Percentiles rank a stretch among this genome's conserved stretches.
These are phyloP conservation scores for Holocentrus rufus DNA, from an alignment of 2,797 vertebrate species.

Conservation along the genomic window DNA sequence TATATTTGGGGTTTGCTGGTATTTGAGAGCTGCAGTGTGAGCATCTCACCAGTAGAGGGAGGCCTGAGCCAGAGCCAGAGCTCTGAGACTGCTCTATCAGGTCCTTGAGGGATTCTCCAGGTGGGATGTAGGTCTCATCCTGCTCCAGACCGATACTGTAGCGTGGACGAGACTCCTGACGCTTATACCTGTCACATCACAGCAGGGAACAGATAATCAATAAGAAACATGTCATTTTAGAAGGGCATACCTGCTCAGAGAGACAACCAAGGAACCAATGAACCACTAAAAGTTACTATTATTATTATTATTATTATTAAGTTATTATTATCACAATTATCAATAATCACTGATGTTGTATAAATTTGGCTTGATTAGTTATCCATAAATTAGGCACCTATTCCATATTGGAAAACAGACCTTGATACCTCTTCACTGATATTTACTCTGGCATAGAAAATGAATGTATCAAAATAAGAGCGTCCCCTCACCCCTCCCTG, in stretches of 20 bases:
- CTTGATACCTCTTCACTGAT: too few relatives aligned
- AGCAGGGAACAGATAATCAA: background rate
- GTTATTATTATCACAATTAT: background rate
- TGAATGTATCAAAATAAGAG: background rate
- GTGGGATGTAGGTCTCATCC: slow-evolving; percentile 92
- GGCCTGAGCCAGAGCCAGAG: slow-evolving; percentile 95
- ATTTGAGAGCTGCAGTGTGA: slow-evolving; percentile 40
- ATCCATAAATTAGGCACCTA: too few relatives aligned
- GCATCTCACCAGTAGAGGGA: slow-evolving; percentile 94
- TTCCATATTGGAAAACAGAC: too few relatives aligned
- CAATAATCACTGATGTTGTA: too few relatives aligned
- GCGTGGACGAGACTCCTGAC: slow-evolving; percentile 88
- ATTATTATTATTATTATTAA: too few relatives aligned
- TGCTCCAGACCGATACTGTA: slow-evolving; percentile 94
- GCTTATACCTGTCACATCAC: slow-evolving; percentile 85
- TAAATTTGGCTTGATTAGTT: too few relatives aligned
- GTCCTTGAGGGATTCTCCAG: slow-evolving; percentile 91
- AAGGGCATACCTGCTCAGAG: background rate
- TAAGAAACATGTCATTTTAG: background rate
- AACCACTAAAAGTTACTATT: background rate
- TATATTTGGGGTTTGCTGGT: too few relatives aligned
- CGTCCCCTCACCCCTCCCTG: background rate
- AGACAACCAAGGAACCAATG: background rate
- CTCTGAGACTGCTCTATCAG: slow-evolving; percentile 96
- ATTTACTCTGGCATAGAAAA: too few relatives aligned